Conservation (phyloP, 2,113 vertebrate species). For the Catagonus wagneri region DNA sequence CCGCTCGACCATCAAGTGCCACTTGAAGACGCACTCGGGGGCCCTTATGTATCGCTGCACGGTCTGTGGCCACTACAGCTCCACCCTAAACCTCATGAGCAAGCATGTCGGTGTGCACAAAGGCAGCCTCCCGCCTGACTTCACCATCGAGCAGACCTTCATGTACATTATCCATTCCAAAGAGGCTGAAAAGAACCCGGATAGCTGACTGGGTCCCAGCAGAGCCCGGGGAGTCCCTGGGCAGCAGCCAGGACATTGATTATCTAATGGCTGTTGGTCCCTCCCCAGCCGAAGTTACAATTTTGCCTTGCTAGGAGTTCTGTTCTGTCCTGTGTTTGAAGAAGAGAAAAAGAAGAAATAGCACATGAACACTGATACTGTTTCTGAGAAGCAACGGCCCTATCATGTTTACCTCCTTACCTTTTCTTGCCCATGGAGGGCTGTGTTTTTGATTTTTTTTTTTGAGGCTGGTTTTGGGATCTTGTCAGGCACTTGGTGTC, state of each 20-base stretch:
- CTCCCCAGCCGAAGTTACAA: constrained; percentile 49
- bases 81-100: constrained; percentile 98
- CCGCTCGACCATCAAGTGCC: constrained; percentile 99
- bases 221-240: constrained; percentile 24
- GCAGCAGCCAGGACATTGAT: constrained; percentile 29
- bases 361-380: constrained; percentile 81
- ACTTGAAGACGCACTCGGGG: constrained; percentile 98
- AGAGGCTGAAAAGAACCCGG: constrained; percentile 91
- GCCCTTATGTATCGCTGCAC: constrained; percentile 99
- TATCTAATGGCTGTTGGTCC: constrained; percentile 51
- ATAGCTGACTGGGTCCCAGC: constrained; percentile 89
- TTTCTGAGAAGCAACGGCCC: constrained; percentile 79
- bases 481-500: constrained; percentile 59
- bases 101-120: constrained; percentile 97
- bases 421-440: constrained; percentile 78
- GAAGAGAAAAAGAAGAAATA: constrained; percentile 71
- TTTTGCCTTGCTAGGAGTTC: constrained; percentile 78
- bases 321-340: constrained; percentile 76
- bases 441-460: constrained; percentile 78
- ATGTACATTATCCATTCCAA: constrained; percentile 99
- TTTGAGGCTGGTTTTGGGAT: constrained; percentile 78
- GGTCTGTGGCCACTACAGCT: constrained; percentile 96
- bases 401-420: constrained; percentile 84
- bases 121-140: constrained; percentile 95
- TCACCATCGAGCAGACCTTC: constrained; percentile 99